Conservation (phyloP, 2,888 invertebrate genomes). For the Scaptomyza flava region DNA sequence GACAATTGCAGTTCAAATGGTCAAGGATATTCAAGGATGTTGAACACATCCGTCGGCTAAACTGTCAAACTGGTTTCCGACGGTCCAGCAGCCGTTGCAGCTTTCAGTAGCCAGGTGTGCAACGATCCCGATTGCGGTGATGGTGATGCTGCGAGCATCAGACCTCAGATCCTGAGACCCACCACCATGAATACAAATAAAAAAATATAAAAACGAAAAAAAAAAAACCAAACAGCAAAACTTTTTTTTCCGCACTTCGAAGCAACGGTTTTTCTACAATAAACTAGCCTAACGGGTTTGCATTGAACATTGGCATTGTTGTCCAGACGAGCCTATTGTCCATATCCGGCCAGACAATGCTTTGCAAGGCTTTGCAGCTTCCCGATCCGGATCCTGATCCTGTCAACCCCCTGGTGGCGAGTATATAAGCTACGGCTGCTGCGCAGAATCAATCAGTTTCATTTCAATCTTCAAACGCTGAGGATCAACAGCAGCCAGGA, state of each 20-base stretch:
- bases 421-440: conserved; percentile 78
- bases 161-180: conserved; percentile 44
- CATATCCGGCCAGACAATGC: conserved; percentile 65
- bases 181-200: conserved; percentile 66
- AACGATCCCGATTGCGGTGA: conserved; percentile 43
- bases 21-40: conserved; percentile 80
- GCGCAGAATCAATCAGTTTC: conserved; percentile 83
- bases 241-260: conserved; percentile 65
- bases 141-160: conserved; percentile 62
- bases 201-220: background rate
- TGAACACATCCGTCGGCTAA: conserved; percentile 28
- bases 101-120: conserved; percentile 74
- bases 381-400: conserved; percentile 43
- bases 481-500: conserved; percentile 71
- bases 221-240: conserved; percentile 2
- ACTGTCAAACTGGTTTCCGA: conserved; percentile 40
- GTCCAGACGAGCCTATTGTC: conserved; percentile 55
- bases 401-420: conserved; percentile 26
- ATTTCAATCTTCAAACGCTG: conserved; percentile 81
- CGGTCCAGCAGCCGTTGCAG: conserved; percentile 70
- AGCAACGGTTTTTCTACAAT: conserved; percentile 73
- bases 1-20: conserved; percentile 80
- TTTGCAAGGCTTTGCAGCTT: conserved; percentile 60
- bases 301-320: conserved; percentile 48
- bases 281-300: conserved; percentile 79